Conservation (phyloP, 2,888 invertebrate species). For the Platycnemis pennipes region DNA sequence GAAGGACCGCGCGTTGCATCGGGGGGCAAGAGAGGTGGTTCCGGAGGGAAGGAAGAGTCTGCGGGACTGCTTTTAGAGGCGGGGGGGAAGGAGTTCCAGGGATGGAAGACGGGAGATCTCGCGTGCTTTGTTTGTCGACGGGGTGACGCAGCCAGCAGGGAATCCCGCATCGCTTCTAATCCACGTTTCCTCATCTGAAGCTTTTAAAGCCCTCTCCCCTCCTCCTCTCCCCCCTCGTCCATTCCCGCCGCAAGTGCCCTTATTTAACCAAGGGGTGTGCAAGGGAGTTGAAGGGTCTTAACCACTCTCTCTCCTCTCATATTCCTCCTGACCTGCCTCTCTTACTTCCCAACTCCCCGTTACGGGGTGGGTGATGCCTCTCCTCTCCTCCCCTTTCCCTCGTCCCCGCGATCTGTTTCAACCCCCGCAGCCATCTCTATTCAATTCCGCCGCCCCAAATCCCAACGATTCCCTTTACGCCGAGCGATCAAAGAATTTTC, state of each 20-base stretch:
- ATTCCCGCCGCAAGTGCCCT: neutral
- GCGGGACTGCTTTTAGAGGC: neutral
- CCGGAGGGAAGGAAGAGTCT: neutral
- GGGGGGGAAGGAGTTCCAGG: too few species aligned
- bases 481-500: neutral
- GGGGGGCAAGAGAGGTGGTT: neutral
- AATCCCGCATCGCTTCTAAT: neutral
- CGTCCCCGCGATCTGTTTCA: neutral
- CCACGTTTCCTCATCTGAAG: neutral
- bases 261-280: neutral
- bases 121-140: neutral
- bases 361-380: neutral
- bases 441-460: constrained; percentile 3
- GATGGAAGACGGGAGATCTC: neutral
- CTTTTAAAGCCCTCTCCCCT: neutral
- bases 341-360: neutral
- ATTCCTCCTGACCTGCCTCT: neutral
- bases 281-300: neutral
- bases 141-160: neutral
- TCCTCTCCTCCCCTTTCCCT: neutral
- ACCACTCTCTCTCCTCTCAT: neutral
- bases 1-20: neutral
- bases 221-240: neutral
- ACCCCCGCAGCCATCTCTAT: neutral
- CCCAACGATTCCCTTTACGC: neutral